Evolutionary conservation across 2,888 invertebrate genomes (phyloP), one percentile per base, ranked within the genome.

Genomic region (Sturmia bella): DNA sequence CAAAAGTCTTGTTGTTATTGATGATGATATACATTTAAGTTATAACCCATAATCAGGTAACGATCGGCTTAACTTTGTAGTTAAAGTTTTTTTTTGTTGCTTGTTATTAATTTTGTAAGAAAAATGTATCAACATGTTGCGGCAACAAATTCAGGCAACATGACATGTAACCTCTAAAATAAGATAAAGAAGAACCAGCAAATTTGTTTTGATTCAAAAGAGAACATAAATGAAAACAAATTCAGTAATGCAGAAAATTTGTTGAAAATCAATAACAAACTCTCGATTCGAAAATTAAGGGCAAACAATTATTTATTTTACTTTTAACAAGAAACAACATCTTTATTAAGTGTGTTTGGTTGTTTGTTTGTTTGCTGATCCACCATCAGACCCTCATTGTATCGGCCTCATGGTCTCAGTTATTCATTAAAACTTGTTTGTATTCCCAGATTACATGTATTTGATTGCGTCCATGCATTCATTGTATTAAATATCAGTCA

Each of bases 191-290:
- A 48, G 3, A n/a, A n/a, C 27, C 4, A 50, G 32, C 32, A 3
- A 32, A 32, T 32, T 27, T 27, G 27, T 27, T 27, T 56, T 17
- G 6, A 48, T 24, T 2, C 9, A 54, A n/a, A 12, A 45, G 43
- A 15, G 21, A 17, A 27, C 32, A 32, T 32, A 1, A 48, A 48
- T 15, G 15, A 48, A 70, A 50, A 41, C 2, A 32, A 32, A 32
- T 32, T 32, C 48, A n/a, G 27, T 39, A n/a, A 48, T 32, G 32
- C 19, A 24, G 39, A 77, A 61, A 70, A 52, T 70, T 64, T 70
- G 57, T 57, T 78, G 50, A 52, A 78, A 78, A 78, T 72, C 78
- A 78, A 78, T 78, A 72, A 78, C 43, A 76, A 76, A 61, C 39
- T 54, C 24, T 69, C 21, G n/a, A n/a, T 3, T 13, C n/a, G n/a